These are phyloP conservation scores for Phragmatobia fuliginosa DNA, from an alignment of 2,888 invertebrate genomes.

Conservation along the genomic window DNA sequence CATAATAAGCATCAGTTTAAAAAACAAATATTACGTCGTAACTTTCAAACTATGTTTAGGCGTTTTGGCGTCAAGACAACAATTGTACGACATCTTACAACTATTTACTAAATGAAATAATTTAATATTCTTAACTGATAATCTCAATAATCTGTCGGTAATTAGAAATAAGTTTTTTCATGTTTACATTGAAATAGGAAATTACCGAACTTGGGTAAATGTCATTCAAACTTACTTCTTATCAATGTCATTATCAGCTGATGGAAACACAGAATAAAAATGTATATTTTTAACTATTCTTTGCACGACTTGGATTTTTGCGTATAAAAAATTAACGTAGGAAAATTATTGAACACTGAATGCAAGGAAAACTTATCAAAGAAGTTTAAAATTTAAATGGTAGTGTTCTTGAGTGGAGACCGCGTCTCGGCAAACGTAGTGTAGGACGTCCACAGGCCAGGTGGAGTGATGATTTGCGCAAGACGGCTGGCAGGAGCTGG, in stretches of 20 bases:
- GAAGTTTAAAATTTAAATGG: too few relatives aligned
- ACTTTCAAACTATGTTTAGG: slow-evolving; percentile 43
- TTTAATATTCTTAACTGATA: slow-evolving; percentile 17
- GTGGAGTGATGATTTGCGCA: too few relatives aligned
- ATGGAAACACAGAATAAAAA: fast-evolving
- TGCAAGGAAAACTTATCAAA: too few relatives aligned
- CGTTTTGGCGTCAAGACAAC: slow-evolving; percentile 40
- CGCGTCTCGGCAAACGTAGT: too few relatives aligned
- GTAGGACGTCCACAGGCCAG: too few relatives aligned
- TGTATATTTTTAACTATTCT: not conserved
- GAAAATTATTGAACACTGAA: not conserved
- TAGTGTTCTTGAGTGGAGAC: too few relatives aligned
- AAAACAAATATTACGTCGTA: slow-evolving; percentile 47
- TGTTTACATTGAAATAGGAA: slow-evolving; percentile 34
- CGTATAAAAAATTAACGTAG: not conserved
- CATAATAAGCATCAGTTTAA: slow-evolving; percentile 57
- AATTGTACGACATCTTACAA: slow-evolving; percentile 25
- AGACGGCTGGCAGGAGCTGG: too few relatives aligned
- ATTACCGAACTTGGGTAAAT: slow-evolving; percentile 20
- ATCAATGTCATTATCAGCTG: slow-evolving; percentile 29
- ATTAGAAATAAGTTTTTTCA: slow-evolving; percentile 13
- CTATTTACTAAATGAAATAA: slow-evolving; percentile 6
- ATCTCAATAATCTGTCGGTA: slow-evolving; percentile 31
- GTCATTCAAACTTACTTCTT: not conserved
- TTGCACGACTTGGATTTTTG: not conserved